Evolutionary conservation across 1,140 invertebrate species (phyloP).

Genomic region (Nebria ingens): DNA sequence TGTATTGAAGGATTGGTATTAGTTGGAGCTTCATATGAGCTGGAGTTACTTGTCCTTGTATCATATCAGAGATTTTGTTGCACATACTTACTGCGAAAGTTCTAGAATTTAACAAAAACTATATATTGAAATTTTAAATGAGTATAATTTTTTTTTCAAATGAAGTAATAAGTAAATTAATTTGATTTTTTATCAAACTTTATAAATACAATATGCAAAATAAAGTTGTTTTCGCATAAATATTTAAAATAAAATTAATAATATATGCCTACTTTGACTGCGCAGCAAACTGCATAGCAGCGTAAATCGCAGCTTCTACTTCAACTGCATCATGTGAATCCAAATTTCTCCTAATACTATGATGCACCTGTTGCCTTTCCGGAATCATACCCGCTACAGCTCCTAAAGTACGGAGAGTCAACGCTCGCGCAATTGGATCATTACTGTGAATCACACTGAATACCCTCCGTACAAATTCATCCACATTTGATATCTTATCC

Average conservation of each 20-base stretch:
- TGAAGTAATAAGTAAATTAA: neutral
- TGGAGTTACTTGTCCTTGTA: conserved; percentile 81
- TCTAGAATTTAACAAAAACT: no score
- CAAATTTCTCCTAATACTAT: conserved; percentile 80
- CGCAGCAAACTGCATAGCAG: conserved; percentile 83
- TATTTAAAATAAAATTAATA: neutral
- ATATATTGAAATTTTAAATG: conserved; percentile 21
- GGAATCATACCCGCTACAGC: conserved; percentile 87
- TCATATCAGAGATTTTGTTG: conserved; percentile 91
- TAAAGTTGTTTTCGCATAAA: neutral
- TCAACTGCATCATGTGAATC: conserved; percentile 94
- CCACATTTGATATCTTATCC: conserved; percentile 93
- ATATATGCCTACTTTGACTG: conserved; percentile 63
- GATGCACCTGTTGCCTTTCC: conserved; percentile 89
- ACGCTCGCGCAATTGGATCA: conserved; percentile 85
- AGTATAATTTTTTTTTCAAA: neutral
- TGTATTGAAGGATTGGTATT: conserved; percentile 84
- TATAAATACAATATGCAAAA: conserved; percentile 1
- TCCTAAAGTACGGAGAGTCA: conserved; percentile 82
- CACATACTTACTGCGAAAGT: conserved; percentile 94
- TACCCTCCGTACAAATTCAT: conserved; percentile 89
- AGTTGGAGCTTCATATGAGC: conserved; percentile 84
- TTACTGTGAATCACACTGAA: conserved; percentile 94
- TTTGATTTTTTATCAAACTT: neutral
- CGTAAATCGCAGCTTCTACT: conserved; percentile 92